Evolutionary conservation across 2,797 vertebrate species (phyloP), one percentile per base, ranked within the genome.

Genomic region (Crocodylus rhombifer): DNA sequence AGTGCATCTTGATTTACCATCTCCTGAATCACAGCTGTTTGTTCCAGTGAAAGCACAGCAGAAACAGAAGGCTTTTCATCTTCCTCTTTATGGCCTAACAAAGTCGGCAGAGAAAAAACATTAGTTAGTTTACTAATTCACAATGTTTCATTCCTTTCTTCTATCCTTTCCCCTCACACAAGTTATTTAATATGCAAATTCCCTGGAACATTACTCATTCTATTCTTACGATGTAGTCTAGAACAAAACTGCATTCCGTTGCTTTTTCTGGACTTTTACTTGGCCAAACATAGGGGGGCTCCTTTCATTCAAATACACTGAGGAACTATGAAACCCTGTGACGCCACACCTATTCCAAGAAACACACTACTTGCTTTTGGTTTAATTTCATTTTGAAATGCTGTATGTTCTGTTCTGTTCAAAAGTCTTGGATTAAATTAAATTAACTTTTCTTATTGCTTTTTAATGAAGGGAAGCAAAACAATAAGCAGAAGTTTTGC

Each of bases 51-150:
- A 69, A 98, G 94, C 2, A 94, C 97, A 11, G 96, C 93, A 42
- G 98, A 97, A 78, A 94, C 97, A 28, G 98, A 97, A 80, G 98
- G 97, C 1, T 91, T 96, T 95, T 98, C 98, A 61, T 98, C 98
- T 94, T 99, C 98, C 94, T 98, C 98, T 97, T 98, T 99, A 77
- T 97, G 96, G 97, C 97, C 99, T 99, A 86, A 74, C 36, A 63
- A 91, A 83, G 73, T 36, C 84, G 2, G 69, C 61, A 91, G 85
- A 83, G 36, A 88, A 67, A 86, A 80, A 77, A 21, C 83, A 64
- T 91, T 61, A 86, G 12, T 15, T 23, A 36, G 14, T 81, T 36
- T 69, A 87, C 4, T 42, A 25, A 85, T 61, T 64, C 58, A 25
- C 30, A 26, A 30, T 9, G 65, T 1, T 1, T 6, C 26, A 33